Conservation (phyloP, 2,113 vertebrate species). For the Turnix velox region DNA sequence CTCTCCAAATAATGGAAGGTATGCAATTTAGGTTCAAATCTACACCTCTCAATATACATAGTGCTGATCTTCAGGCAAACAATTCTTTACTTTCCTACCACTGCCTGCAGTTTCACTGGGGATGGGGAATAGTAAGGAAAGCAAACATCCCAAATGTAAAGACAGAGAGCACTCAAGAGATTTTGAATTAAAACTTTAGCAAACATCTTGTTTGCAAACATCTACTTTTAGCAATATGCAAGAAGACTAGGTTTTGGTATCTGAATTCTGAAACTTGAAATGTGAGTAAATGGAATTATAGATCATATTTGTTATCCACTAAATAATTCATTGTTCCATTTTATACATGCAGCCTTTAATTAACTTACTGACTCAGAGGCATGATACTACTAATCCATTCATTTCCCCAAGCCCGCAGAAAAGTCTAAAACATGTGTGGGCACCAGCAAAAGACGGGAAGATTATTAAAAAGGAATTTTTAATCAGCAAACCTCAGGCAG, state of each 20-base stretch:
- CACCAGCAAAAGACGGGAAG: conserved; percentile 34
- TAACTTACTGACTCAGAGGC: conserved; percentile 68
- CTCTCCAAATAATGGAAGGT: background rate
- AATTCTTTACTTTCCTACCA: background rate
- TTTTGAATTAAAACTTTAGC: conserved; percentile 21
- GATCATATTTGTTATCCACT: conserved; percentile 75
- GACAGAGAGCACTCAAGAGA: background rate
- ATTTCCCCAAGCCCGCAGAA: conserved; percentile 59
- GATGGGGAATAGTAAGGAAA: background rate
- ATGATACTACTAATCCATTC: conserved; percentile 69
- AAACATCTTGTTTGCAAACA: background rate
- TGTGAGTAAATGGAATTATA: conserved; percentile 74
- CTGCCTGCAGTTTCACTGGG: background rate
- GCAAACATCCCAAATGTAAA: background rate
- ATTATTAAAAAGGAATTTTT: conserved; percentile 62
- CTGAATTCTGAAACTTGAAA: conserved; percentile 15
- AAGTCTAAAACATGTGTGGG: conserved; percentile 40
- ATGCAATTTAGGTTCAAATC: background rate
- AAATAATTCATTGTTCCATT: conserved; percentile 77
- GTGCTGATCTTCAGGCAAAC: background rate
- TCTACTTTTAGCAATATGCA: conserved; percentile 29
- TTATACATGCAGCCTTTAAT: conserved; percentile 72
- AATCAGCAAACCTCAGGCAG: conserved; percentile 56
- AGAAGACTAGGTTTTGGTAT: conserved; percentile 1
- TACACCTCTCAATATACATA: background rate